Evolutionary conservation across 2,797 vertebrate species (phyloP), one percentile per base, ranked within the genome.

Genomic region (Peromyscus nudipes): DNA sequence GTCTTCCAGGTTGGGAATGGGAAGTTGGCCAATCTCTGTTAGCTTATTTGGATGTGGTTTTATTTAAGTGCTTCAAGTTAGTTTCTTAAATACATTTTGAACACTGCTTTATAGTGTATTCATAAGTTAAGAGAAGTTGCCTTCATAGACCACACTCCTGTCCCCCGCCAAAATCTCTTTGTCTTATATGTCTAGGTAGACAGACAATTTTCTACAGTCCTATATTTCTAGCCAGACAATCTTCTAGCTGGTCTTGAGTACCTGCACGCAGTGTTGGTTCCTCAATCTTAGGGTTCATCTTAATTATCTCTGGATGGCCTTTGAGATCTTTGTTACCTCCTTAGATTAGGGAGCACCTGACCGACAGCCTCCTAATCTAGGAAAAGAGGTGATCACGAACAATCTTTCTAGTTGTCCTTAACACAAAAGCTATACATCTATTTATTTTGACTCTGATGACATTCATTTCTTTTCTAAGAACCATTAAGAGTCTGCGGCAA

Each of bases 41-140:
- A 81, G 60, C 6, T 97, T 86, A 89, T 29, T 90, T 96, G 71
- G n/a, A 85, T 69, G 29, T 95, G n/a, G 75, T 60, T n/a, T 94
- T 95, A 76, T 73, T 76, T 37, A 90, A 62, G 16, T 52, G 52
- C 52, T 79, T 3, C 25, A 90, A 60, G 67, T 97, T 91, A 81
- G n/a, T 65, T 90, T 71, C 57, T 86, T 86, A 94, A 94, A 91
- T 62, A n/a, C 6, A 91, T 46, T 86, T 82, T 83, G 52, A 89
- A 62, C 10, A 46, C 25, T 37, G 46, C 85, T 80, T 94, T 12
- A 4, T 64, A 52, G 62, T 46, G 13, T 60, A 29, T 81, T 83
- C 76, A 64, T 91, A 57, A 82, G 6, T 7, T 67, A 91, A 91
- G 31, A 10, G 25, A 83, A 89, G 83, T 89, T 94, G 34, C 80